Conservation (phyloP, 2,797 vertebrate genomes). For the Xyrichtys novacula region DNA sequence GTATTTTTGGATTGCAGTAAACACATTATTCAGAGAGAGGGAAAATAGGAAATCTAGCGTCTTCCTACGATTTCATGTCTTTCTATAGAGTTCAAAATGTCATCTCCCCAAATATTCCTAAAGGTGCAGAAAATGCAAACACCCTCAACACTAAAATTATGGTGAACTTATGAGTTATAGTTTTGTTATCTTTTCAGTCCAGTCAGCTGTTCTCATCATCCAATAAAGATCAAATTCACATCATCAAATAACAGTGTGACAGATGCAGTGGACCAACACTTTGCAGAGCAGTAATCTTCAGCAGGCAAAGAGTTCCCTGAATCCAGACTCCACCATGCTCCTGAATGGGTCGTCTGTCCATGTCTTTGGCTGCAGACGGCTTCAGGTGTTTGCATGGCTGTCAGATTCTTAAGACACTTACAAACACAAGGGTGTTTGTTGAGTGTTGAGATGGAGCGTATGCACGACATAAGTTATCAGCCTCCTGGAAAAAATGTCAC, state of each 20-base stretch:
- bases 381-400: conserved; percentile 70
- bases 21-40: background rate
- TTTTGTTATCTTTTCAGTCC: no score
- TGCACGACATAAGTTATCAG: conserved; percentile 47
- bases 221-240: conserved; percentile 19
- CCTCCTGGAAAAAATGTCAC: conserved; percentile 14
- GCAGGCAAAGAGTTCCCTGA: conserved; percentile 18
- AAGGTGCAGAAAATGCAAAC: no score
- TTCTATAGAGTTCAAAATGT: background rate
- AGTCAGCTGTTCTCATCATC: background rate
- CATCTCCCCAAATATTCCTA: no score
- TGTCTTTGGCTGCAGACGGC: conserved; percentile 61
- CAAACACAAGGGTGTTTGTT: conserved; percentile 66
- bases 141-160: no score
- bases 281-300: conserved; percentile 21
- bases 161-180: no score
- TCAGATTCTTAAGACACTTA: conserved; percentile 71
- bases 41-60: background rate
- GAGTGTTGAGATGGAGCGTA: conserved; percentile 42
- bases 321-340: conserved; percentile 13
- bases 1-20: conserved; percentile 27
- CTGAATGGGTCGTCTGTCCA: conserved; percentile 72
- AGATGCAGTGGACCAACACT: conserved; percentile 24
- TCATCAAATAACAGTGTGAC: conserved; percentile 31
- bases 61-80: background rate